Evolutionary conservation across 2,113 vertebrate species (phyloP), one percentile per base, ranked within the genome.

Genomic region (Corythaixoides concolor): DNA sequence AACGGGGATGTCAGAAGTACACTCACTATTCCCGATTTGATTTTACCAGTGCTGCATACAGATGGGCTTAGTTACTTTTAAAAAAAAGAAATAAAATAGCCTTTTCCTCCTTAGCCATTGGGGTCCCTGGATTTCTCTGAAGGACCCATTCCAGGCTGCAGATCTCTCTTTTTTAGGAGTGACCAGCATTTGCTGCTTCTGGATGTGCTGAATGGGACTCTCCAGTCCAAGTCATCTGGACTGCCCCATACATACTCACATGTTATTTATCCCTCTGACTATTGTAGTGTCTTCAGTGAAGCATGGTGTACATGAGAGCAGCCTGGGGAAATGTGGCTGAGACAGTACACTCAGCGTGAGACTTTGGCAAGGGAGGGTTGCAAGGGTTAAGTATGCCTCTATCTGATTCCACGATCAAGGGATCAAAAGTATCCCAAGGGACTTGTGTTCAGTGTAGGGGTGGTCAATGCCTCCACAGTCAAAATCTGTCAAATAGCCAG

Each of bases 351-450:
- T 41, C 62, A 28, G 63, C 0, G 1, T 0, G 1, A 12, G 32
- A 45, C 32, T 60, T 45, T 0, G 2, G 11, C 23, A 66, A 43
- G 20, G 32, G 52, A 53, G 7, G 19, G 15, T 32, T 0, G 0
- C 69, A 39, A 55, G 28, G 20, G 9, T 28, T 76, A 27, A 17
- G 9, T 18, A 45, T 56, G 12, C 33, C 26, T 77, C 28, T 2
- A 0, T 18, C 59, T 82, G 47, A 82, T 72, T 47, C 53, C 70
- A 47, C 0, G 1, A 8, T 55, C 9, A 24, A 49, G 27, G 27
- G 9, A 50, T 62, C 45, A 39, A 39, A 80, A 50, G 24, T 64
- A 79, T 90, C 53, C 16, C 47, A 32, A 20, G 60, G 26, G 24
- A 15, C 50, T 75, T 69, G 15, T 50, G 18, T 70, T 88, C 50